Evolutionary conservation across 2,888 invertebrate species (phyloP).

Genomic region (Linyphia triangularis): DNA sequence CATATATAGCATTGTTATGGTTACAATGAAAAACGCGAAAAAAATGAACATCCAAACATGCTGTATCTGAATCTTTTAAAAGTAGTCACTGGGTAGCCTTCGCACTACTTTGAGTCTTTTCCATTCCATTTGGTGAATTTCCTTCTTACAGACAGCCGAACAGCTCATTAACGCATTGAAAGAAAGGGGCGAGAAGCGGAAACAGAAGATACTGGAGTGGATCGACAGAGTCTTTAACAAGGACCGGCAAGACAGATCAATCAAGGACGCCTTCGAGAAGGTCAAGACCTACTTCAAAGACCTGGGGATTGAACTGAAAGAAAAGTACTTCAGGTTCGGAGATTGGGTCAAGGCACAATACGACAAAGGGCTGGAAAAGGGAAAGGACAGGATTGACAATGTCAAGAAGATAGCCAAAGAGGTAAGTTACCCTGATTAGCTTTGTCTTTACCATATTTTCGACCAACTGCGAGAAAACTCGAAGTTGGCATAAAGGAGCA

Average conservation of each 20-base stretch:
- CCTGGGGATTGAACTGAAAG: conserved; percentile 45
- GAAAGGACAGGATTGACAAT: conserved; percentile 40
- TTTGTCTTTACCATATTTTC: no score
- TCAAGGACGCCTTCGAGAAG: conserved; percentile 26
- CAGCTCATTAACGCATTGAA: conserved; percentile 15
- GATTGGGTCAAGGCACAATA: conserved; percentile 59
- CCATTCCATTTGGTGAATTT: neutral
- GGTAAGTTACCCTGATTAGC: no score
- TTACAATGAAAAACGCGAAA: no score
- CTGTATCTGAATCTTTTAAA: no score
- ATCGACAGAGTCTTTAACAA: conserved; percentile 26
- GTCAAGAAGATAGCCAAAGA: conserved; percentile 56
- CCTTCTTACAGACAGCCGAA: conserved; percentile 14
- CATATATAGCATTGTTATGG: no score
- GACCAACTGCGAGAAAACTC: no score
- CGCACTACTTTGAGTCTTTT: neutral
- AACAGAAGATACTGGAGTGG: conserved; percentile 4
- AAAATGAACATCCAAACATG: no score
- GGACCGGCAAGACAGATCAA: neutral
- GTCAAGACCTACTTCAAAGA: conserved; percentile 56
- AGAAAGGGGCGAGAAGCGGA: conserved; percentile 10
- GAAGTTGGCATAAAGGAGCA: no score
- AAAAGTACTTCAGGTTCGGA: conserved; percentile 53
- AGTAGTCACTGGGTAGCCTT: neutral
- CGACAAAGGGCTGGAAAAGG: conserved; percentile 35